Percentiles rank a stretch among this genome's conserved stretches.
Evolutionary conservation across 2,113 vertebrate genomes (phyloP).

Genomic region (Microtus ochrogaster): DNA sequence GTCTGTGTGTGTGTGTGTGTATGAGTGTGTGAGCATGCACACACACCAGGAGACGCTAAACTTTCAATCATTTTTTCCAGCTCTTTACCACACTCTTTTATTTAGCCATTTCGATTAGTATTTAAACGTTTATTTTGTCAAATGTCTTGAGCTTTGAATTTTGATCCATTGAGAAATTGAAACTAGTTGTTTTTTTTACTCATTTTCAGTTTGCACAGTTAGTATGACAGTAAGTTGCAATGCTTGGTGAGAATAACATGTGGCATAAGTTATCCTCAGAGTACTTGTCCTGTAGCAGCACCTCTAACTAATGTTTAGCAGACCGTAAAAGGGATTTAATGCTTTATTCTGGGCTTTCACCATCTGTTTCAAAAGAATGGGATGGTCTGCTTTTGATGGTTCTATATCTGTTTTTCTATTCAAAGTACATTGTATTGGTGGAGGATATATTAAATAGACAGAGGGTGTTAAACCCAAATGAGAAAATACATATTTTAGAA

Average conservation of each 20-base stretch:
- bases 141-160: neutral
- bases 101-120: neutral
- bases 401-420: slow-evolving; percentile 6
- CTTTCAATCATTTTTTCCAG: no score
- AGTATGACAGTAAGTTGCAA: neutral
- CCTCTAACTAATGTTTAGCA: slow-evolving; percentile 56
- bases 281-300: slow-evolving; percentile 8
- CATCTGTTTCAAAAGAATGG: slow-evolving; percentile 49
- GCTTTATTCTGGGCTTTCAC: slow-evolving; percentile 37
- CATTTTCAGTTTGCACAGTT: slow-evolving; percentile 51
- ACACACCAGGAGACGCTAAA: no score
- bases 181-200: slow-evolving; percentile 37
- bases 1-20: neutral
- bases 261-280: slow-evolving; percentile 14
- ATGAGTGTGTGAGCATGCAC: neutral
- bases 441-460: neutral
- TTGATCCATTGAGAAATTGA: slow-evolving; percentile 27
- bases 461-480: neutral
- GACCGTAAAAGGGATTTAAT: neutral
- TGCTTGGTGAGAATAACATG: neutral
- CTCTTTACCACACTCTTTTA: neutral
- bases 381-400: neutral
- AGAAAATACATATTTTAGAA: neutral
- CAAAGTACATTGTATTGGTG: neutral
- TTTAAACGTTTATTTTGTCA: slow-evolving; percentile 15